These are phyloP conservation scores for Emys orbicularis DNA, from an alignment of 2,797 vertebrate species.

Conservation along the genomic window DNA sequence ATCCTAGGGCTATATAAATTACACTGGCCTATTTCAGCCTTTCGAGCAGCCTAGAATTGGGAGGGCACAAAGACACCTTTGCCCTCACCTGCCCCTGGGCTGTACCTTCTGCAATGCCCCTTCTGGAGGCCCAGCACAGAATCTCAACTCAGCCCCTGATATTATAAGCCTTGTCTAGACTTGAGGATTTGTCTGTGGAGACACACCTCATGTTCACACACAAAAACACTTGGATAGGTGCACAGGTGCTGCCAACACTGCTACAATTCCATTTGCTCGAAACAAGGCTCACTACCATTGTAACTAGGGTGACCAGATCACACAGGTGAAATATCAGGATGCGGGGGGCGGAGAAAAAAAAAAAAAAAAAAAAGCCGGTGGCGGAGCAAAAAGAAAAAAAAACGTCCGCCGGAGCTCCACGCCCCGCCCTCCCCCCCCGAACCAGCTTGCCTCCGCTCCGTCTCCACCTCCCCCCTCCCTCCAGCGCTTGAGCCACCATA, in stretches of 20 bases:
- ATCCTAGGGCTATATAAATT: neutral
- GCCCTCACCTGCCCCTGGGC: neutral
- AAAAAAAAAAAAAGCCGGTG: too few species aligned
- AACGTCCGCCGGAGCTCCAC: too few species aligned
- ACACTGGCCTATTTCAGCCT: neutral
- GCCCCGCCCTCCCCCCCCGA: too few species aligned
- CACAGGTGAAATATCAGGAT: too few species aligned
- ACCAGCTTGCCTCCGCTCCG: too few species aligned
- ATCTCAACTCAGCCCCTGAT: neutral
- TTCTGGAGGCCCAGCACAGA: neutral
- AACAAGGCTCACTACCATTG: neutral
- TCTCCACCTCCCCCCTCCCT: too few species aligned
- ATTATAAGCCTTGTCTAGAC: too few species aligned
- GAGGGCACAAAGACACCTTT: neutral
- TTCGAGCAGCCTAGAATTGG: neutral
- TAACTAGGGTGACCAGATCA: neutral
- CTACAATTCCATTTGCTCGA: neutral
- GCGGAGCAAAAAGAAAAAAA: too few species aligned
- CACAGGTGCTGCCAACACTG: neutral
- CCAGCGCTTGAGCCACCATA: too few species aligned
- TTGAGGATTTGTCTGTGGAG: neutral
- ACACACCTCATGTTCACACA: fast-evolving
- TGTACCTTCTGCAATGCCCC: neutral
- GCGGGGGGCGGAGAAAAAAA: too few species aligned
- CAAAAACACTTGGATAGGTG: neutral